These are phyloP conservation scores for Allobates femoralis DNA, from an alignment of 2,797 vertebrate species.

Conservation along the genomic window DNA sequence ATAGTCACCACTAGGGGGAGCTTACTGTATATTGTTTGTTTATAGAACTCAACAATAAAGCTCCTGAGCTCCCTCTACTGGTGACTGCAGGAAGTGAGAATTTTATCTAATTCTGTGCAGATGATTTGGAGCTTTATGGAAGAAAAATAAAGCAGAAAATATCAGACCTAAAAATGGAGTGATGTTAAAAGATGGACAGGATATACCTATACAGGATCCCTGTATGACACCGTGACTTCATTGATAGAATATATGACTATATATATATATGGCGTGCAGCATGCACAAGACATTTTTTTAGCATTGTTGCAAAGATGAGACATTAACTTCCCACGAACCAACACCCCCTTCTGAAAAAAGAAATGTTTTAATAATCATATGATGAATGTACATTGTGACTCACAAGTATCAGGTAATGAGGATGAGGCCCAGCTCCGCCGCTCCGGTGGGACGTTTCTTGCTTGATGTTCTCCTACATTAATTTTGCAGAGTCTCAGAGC, in stretches of 20 bases:
- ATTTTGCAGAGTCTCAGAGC: not conserved
- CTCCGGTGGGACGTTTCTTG: not conserved
- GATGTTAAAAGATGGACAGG: no score
- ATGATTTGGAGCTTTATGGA: no score
- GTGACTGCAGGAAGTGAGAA: not conserved
- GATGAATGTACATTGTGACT: not conserved
- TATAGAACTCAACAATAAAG: not conserved
- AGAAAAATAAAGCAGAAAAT: no score
- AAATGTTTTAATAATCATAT: no score
- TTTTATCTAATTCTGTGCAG: not conserved
- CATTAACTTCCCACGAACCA: not conserved
- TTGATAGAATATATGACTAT: no score
- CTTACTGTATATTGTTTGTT: not conserved
- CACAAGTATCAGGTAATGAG: conserved; percentile 1
- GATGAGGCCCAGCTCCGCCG: not conserved
- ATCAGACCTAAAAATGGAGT: no score
- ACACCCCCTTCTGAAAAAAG: not conserved
- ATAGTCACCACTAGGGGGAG: not conserved
- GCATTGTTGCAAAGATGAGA: not conserved
- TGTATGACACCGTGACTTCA: no score
- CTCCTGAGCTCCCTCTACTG: not conserved
- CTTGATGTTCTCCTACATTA: not conserved
- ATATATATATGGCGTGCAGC: no score
- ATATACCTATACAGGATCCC: no score
- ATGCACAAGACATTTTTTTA: not conserved